A percentile compares a stretch with the other conserved stretches of the same genome.
Conservation (phyloP, 2,797 vertebrate species). For the Sphenodon punctatus region DNA sequence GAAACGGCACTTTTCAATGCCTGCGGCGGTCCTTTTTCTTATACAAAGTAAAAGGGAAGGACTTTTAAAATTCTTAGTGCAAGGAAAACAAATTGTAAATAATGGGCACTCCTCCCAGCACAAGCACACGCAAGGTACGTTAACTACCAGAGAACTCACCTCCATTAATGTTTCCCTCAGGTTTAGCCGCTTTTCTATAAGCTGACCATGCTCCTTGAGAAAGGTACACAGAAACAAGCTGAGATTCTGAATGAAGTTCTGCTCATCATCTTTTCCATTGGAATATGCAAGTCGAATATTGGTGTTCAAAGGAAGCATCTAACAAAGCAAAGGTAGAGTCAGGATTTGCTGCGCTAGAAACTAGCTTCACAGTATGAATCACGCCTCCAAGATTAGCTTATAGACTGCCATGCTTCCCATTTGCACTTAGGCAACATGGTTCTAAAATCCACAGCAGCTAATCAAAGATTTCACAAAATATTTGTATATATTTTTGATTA, state of each 20-base stretch:
- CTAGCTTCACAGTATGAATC: too few species aligned
- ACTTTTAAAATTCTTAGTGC: too few species aligned
- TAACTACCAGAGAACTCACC: constrained; percentile 71
- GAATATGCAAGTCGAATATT: constrained; percentile 94
- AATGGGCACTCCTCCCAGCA: not conserved
- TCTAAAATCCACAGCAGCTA: too few species aligned
- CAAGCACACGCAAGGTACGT: not conserved
- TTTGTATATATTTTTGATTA: too few species aligned
- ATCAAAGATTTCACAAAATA: too few species aligned
- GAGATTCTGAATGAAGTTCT: constrained; percentile 99
- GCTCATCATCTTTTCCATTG: constrained; percentile 97
- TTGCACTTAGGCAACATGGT: not conserved
- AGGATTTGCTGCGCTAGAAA: too few species aligned
- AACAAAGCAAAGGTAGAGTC: too few species aligned
- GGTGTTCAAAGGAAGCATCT: constrained; percentile 98
- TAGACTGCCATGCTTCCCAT: not conserved
- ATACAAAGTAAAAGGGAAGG: too few species aligned
- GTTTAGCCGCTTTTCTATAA: constrained; percentile 93
- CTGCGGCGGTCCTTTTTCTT: too few species aligned
- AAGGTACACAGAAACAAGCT: constrained; percentile 98
- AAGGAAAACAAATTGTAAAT: too few species aligned
- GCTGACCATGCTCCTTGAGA: constrained; percentile 95
- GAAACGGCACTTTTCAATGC: too few species aligned
- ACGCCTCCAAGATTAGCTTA: not conserved
- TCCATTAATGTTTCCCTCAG: constrained; percentile 96